A percentile compares a stretch with the other conserved stretches of the same genome.
phyloP scores from a whole-genome alignment of 2,797 vertebrate genomes.

The Pelodytes ibericus region DNA sequence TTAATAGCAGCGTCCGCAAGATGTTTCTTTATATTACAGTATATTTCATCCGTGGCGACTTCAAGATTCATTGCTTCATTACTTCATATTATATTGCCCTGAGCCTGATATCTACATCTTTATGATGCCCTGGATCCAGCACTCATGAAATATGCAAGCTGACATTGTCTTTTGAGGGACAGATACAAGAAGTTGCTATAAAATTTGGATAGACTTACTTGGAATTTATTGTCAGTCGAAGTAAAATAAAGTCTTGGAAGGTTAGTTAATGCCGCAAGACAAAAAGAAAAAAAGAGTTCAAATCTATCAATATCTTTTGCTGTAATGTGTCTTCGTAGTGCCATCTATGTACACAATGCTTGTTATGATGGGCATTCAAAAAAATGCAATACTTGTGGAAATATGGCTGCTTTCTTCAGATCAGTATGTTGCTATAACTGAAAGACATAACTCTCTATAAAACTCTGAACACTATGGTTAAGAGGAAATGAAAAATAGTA shows the following conservation, averaged over 20 bases:
- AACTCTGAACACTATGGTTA: no score
- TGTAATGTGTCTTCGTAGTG: neutral
- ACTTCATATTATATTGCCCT: conserved; percentile 53
- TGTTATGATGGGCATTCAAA: no score
- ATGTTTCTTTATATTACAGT: conserved; percentile 44
- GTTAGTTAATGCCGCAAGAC: conserved; percentile 23
- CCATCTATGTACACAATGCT: neutral
- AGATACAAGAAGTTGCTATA: conserved; percentile 49
- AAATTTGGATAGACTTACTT: conserved; percentile 45
- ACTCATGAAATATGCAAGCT: conserved; percentile 53
- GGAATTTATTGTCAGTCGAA: conserved; percentile 49
- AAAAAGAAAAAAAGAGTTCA: neutral
- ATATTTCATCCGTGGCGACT: conserved; percentile 46
- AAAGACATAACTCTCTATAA: no score
- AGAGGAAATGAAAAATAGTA: no score
- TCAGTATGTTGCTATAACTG: no score
- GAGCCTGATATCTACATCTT: conserved; percentile 53
- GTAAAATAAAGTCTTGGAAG: conserved; percentile 45
- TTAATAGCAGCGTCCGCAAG: conserved; percentile 36
- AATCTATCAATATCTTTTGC: neutral
- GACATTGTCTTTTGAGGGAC: conserved; percentile 54
- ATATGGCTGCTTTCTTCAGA: no score
- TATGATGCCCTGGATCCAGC: conserved; percentile 48
- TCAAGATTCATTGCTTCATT: conserved; percentile 53
- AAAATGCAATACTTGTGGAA: no score